Conservation (phyloP, 2,113 vertebrate species). For the Anthoscopus minutus region DNA sequence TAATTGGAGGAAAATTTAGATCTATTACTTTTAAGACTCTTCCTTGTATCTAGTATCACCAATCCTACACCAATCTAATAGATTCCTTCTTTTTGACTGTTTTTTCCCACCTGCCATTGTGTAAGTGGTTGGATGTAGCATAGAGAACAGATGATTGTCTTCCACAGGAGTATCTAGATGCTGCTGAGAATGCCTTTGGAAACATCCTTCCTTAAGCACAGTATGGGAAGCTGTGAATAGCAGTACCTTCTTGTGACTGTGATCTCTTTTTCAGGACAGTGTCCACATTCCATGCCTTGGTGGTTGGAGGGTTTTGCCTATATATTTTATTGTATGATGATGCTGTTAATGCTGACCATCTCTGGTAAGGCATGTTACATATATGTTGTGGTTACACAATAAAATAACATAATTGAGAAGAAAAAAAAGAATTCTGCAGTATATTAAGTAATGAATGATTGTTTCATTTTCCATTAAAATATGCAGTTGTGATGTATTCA, state of each 20-base stretch:
- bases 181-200: not conserved
- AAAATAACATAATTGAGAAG: not conserved
- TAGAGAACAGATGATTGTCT: not conserved
- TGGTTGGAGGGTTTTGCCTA: constrained; percentile 88
- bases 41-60: fast-evolving
- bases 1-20: not conserved
- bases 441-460: not conserved
- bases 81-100: not conserved
- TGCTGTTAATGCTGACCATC: constrained; percentile 80
- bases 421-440: not conserved
- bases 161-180: not conserved
- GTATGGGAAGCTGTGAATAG: not conserved
- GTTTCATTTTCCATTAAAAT: not conserved
- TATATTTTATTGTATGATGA: constrained; percentile 89
- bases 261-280: constrained; percentile 80
- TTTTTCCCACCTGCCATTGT: not conserved
- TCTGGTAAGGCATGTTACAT: constrained; percentile 83
- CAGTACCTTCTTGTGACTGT: not conserved
- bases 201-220: not conserved
- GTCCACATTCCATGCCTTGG: constrained; percentile 89
- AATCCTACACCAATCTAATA: not conserved
- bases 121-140: not conserved
- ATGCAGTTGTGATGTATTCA: not conserved
- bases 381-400: not conserved
- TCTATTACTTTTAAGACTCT: not conserved